Conservation (phyloP, 2,797 vertebrate genomes). For the Scolopax bukidnonensis region DNA sequence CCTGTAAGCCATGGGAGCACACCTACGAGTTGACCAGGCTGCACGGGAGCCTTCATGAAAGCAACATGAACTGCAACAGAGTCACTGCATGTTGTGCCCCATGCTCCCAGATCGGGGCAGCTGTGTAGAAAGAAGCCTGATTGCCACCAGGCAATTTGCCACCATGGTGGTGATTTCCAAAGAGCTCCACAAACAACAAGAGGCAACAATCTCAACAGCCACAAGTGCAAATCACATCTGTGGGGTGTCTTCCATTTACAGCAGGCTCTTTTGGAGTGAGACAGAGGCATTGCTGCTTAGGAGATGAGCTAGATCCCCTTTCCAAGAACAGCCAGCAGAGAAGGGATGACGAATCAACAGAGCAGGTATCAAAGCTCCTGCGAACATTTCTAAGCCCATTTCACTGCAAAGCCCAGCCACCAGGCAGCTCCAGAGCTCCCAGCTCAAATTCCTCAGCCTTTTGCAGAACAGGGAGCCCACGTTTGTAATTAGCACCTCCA, state of each 20-base stretch:
- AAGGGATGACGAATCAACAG: not conserved
- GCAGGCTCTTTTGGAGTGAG: not conserved
- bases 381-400: not conserved
- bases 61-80: not conserved
- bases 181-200: not conserved
- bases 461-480: not conserved
- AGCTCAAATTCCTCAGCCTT: not conserved
- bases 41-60: not conserved
- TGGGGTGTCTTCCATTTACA: not conserved
- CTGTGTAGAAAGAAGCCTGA: not conserved
- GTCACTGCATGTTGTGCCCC: rapidly evolving
- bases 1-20: not conserved
- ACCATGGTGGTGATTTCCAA: not conserved
- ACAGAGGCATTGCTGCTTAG: rapidly evolving
- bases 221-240: not conserved
- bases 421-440: not conserved
- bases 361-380: not conserved
- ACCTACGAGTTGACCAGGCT: not conserved
- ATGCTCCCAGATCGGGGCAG: not conserved
- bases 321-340: not conserved
- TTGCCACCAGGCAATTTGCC: not conserved
- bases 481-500: not conserved
- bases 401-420: not conserved
- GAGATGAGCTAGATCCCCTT: not conserved
- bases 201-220: not conserved